Conservation (phyloP, 2,797 vertebrate species). For the Chromis chromis region DNA sequence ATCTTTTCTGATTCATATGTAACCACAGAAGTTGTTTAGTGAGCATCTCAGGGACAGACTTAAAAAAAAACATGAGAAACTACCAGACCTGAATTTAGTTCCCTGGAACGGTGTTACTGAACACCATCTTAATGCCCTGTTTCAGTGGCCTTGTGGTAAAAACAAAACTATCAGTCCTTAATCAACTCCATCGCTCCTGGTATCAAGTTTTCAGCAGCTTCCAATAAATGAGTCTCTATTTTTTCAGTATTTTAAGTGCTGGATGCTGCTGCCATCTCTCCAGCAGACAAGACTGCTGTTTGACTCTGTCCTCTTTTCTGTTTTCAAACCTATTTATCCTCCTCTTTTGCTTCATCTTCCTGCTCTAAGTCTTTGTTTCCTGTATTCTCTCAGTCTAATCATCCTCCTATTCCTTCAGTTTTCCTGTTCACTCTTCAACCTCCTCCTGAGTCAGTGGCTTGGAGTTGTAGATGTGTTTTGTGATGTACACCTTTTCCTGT, state of each 20-base stretch:
- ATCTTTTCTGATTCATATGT: neutral
- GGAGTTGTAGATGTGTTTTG: conserved; percentile 38
- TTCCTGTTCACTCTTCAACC: conserved; percentile 21
- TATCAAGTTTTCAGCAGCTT: neutral
- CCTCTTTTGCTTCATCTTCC: conserved; percentile 32
- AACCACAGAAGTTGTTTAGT: neutral
- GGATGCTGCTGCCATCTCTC: conserved; percentile 8
- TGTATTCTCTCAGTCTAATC: conserved; percentile 22
- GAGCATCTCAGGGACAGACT: neutral
- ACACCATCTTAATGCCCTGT: neutral
- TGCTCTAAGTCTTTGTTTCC: conserved; percentile 21
- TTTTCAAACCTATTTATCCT: neutral
- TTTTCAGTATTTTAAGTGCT: neutral
- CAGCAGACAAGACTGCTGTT: neutral
- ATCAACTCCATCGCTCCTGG: conserved; percentile 2
- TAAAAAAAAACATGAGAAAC: neutral
- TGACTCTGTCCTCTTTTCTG: conserved; percentile 8
- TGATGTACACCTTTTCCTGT: conserved; percentile 41
- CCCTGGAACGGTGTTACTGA: neutral
- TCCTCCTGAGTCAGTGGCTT: conserved; percentile 25
- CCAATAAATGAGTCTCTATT: neutral
- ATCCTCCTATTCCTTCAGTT: conserved; percentile 20
- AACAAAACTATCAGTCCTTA: neutral
- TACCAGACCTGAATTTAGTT: neutral
- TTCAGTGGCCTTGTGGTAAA: neutral